These are phyloP conservation scores for Microtus montanus DNA, from an alignment of 2,113 vertebrate genomes.

Conservation along the genomic window DNA sequence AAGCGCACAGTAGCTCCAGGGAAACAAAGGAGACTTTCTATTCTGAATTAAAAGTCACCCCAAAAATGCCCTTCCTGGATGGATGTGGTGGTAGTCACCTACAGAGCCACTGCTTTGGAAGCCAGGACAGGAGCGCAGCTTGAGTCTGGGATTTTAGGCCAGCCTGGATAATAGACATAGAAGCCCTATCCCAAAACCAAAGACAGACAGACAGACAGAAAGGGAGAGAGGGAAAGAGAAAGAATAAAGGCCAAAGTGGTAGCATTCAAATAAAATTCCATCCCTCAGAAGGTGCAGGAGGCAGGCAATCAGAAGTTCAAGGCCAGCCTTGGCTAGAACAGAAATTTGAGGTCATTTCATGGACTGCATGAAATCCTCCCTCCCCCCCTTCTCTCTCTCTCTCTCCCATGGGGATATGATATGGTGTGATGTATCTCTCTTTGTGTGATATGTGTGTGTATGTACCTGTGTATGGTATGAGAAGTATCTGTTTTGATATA, in stretches of 20 bases:
- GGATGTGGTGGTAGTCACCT: fast-evolving
- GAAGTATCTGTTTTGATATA: neutral
- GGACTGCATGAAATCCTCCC: neutral
- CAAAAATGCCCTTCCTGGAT: neutral
- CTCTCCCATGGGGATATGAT: neutral
- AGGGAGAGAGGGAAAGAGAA: too few species aligned
- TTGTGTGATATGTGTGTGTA: too few species aligned
- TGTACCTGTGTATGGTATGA: neutral
- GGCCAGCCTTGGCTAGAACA: neutral
- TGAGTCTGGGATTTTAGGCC: neutral
- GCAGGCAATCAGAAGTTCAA: neutral
- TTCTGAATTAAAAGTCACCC: neutral
- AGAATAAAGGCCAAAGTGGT: neutral
- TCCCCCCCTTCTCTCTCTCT: too few species aligned
- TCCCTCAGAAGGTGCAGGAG: neutral
- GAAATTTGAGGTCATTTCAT: neutral
- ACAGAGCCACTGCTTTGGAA: neutral
- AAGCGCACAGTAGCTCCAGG: neutral
- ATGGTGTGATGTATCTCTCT: neutral
- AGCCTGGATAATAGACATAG: neutral
- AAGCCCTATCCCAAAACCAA: neutral
- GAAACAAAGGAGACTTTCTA: neutral
- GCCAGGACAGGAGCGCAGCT: neutral
- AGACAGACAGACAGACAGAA: neutral
- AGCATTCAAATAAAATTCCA: neutral